Evolutionary conservation across 1,140 invertebrate species (phyloP), one percentile per base, ranked within the genome.

Genomic region (Homalodisca vitripennis): DNA sequence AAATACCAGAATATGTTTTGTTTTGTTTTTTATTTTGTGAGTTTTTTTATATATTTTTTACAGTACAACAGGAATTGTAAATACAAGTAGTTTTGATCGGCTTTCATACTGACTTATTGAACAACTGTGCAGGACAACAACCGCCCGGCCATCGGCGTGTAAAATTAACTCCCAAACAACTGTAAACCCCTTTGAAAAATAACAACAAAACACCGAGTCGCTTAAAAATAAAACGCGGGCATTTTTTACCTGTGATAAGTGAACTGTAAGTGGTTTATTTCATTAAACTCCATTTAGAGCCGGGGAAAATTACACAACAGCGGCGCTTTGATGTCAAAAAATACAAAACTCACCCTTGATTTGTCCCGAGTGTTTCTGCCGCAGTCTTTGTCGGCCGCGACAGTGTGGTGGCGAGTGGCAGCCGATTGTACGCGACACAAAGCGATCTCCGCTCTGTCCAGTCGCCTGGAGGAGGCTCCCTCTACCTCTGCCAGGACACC

Each of bases 241-340:
- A 60, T 60, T 60, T 60, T 41, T 60, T 30, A 60, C 27, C 55
- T 30, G 55, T 30, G 55, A n/a, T 26, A 60, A 30, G 55, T 60
- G 55, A 60, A 22, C 22, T 26, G 55, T 60, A 60, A 60, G 55
- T 60, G 55, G 55, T 60, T 60, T 30, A 60, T 60, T 60, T 60
- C 55, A 60, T 60, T 60, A 60, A 3, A 22, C 2, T 60, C 22
- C 6, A n/a, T 53, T 22, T 41, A 17, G 17, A 41, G 34, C 3
- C 48, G 14, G 48, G 48, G 48, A n/a, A n/a, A 51, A 51, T 51
- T 20, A n/a, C n/a, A n/a, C n/a, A 51, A 41, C 17, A 51, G 22
- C 48, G n/a, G 17, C 48, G 48, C 48, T 51, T 51, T 51, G 48
- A 20, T n/a, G n/a, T n/a, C n/a, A n/a, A n/a, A n/a, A n/a, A n/a